Evolutionary conservation across 1,140 invertebrate species (phyloP).

Genomic region (Bombyx mandarina): DNA sequence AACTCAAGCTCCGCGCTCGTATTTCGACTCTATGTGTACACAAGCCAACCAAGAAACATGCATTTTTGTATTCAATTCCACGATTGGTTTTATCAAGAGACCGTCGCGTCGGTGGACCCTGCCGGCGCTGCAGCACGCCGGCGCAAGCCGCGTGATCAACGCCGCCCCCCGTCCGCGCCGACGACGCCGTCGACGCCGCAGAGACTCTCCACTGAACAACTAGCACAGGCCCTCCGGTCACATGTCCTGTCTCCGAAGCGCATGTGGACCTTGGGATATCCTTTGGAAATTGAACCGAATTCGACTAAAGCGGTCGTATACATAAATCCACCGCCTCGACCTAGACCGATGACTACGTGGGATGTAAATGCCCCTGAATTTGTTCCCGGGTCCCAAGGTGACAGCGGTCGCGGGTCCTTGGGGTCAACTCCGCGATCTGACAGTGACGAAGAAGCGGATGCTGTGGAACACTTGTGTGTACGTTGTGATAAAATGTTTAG

Average conservation of each 20-base stretch:
- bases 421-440: constrained; percentile 71
- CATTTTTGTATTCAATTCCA: constrained; percentile 55
- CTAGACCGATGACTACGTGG: constrained; percentile 49
- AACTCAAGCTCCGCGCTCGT: constrained; percentile 41
- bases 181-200: constrained; percentile 52
- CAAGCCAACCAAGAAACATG: constrained; percentile 51
- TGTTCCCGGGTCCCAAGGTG: constrained; percentile 69
- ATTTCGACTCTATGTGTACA: constrained; percentile 63
- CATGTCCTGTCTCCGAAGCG: constrained; percentile 78
- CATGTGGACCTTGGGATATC: constrained; percentile 80
- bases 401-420: constrained; percentile 66
- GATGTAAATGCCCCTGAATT: constrained; percentile 79
- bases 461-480: constrained; percentile 75
- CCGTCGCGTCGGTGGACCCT: constrained; percentile 41
- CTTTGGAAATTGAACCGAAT: constrained; percentile 74
- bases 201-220: constrained; percentile 48
- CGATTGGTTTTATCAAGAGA: constrained; percentile 62
- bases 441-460: constrained; percentile 67
- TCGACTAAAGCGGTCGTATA: constrained; percentile 76
- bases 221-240: constrained; percentile 49
- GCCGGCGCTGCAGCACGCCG: constrained; percentile 45
- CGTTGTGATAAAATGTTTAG: constrained; percentile 82
- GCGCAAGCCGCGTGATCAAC: constrained; percentile 49
- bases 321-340: constrained; percentile 65
- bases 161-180: constrained; percentile 50